Evolutionary conservation across 2,888 invertebrate genomes (phyloP).

Genomic region (Apantesis nais): DNA sequence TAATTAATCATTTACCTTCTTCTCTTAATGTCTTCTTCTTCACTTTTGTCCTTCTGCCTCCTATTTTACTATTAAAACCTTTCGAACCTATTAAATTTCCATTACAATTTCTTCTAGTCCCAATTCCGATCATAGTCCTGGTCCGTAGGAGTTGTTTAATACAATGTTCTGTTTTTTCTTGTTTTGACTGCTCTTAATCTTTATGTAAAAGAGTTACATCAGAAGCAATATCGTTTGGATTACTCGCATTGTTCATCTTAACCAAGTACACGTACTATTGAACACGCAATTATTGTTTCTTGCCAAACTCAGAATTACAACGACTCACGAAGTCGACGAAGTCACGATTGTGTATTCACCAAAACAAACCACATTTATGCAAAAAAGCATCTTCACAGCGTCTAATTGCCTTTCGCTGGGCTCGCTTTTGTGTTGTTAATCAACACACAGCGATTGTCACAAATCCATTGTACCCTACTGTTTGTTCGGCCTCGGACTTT

Average conservation of each 20-base stretch:
- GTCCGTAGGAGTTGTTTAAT: too few relatives aligned
- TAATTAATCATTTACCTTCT: too few relatives aligned
- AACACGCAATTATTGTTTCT: conserved; percentile 23
- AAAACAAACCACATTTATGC: conserved; percentile 38
- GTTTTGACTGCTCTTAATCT: too few relatives aligned
- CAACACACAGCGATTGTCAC: conserved; percentile 54
- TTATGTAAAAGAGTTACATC: too few relatives aligned
- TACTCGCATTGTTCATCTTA: neutral
- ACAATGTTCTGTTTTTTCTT: too few relatives aligned
- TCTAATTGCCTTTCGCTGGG: conserved; percentile 61
- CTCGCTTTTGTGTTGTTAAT: conserved; percentile 65
- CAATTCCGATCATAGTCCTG: too few relatives aligned
- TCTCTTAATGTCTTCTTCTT: too few relatives aligned
- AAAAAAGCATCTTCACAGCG: conserved; percentile 46
- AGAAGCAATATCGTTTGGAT: too few relatives aligned
- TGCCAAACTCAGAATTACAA: conserved; percentile 18
- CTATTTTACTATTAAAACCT: too few relatives aligned
- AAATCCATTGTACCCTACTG: conserved; percentile 45
- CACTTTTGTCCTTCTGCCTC: too few relatives aligned
- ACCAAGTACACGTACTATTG: conserved; percentile 11
- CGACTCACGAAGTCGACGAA: conserved; percentile 23
- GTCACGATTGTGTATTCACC: conserved; percentile 38
- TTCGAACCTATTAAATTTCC: too few relatives aligned
- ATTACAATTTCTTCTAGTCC: too few relatives aligned
- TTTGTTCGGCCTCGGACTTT: conserved; percentile 39